Conservation (phyloP, 2,797 vertebrate species). For the Mormyrops boulengeri region DNA sequence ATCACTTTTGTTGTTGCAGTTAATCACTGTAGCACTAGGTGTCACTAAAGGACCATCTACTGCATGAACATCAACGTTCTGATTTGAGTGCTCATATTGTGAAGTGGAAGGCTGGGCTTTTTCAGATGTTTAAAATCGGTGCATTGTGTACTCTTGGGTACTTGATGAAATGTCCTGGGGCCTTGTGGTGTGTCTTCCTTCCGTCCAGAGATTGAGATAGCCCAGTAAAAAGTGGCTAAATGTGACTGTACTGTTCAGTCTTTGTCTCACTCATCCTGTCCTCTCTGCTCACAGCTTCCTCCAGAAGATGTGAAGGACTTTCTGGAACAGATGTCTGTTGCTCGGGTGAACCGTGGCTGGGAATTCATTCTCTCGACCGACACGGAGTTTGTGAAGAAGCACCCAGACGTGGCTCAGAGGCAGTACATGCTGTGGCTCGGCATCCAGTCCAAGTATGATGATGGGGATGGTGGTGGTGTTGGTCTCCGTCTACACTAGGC, state of each 20-base stretch:
- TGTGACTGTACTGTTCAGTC: background rate
- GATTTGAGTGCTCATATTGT: background rate
- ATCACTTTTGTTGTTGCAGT: background rate
- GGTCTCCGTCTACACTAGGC: background rate
- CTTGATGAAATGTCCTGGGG: background rate
- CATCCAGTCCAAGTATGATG: conserved; percentile 90
- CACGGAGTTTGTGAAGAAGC: conserved; percentile 85
- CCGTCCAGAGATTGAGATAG: background rate
- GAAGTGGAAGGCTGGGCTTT: background rate
- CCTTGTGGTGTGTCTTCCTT: background rate
- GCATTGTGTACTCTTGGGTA: background rate
- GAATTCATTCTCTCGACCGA: conserved; percentile 88
- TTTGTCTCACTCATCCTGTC: background rate
- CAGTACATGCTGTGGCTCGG: conserved; percentile 97
- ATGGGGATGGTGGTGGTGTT: background rate
- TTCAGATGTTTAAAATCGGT: background rate
- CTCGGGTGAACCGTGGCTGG: conserved; percentile 89
- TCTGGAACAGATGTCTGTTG: conserved; percentile 86
- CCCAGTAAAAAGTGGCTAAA: background rate
- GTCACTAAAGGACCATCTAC: background rate
- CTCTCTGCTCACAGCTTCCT: conserved; percentile 71
- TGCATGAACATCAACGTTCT: background rate
- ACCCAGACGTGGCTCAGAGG: conserved; percentile 89
- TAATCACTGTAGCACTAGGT: background rate
- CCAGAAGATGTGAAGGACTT: conserved; percentile 98